Percentiles rank a stretch among this genome's conserved stretches.
Evolutionary conservation across 2,888 invertebrate species (phyloP).

Genomic region (Abscondita cerata): DNA sequence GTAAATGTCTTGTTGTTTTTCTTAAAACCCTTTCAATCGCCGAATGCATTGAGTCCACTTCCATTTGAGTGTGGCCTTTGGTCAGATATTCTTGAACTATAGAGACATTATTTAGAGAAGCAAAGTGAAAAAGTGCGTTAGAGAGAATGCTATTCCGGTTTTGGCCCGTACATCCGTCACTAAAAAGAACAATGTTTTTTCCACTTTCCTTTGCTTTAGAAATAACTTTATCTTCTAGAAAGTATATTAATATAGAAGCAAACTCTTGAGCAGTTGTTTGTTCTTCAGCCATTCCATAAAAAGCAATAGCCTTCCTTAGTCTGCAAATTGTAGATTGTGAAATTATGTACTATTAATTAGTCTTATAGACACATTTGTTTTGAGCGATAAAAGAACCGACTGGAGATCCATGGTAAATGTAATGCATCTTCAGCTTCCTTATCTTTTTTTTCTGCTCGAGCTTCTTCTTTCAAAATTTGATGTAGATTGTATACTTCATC

Average conservation of each 20-base stretch:
- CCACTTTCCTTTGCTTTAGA: background rate
- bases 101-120: background rate
- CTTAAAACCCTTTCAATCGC: background rate
- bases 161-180: slow-evolving; percentile 26
- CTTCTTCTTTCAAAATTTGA: slow-evolving; percentile 22
- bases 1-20: background rate
- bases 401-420: slow-evolving; percentile 9
- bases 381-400: slow-evolving; percentile 8
- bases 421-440: slow-evolving; percentile 9
- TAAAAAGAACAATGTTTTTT: slow-evolving; percentile 14
- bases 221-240: background rate
- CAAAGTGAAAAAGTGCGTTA: background rate
- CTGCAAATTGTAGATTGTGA: slow-evolving; percentile 6
- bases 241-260: background rate
- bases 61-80: background rate
- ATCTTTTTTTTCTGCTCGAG: slow-evolving; percentile 16
- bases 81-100: background rate
- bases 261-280: background rate
- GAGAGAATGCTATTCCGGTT: slow-evolving; percentile 18
- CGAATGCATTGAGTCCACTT: background rate
- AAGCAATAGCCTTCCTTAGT: background rate
- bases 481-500: slow-evolving; percentile 18
- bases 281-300: slow-evolving; percentile 3
- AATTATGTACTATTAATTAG: slow-evolving; percentile 13
- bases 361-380: background rate